Conservation (phyloP, 2,113 vertebrate genomes). For the Planiliza haematocheilus region DNA sequence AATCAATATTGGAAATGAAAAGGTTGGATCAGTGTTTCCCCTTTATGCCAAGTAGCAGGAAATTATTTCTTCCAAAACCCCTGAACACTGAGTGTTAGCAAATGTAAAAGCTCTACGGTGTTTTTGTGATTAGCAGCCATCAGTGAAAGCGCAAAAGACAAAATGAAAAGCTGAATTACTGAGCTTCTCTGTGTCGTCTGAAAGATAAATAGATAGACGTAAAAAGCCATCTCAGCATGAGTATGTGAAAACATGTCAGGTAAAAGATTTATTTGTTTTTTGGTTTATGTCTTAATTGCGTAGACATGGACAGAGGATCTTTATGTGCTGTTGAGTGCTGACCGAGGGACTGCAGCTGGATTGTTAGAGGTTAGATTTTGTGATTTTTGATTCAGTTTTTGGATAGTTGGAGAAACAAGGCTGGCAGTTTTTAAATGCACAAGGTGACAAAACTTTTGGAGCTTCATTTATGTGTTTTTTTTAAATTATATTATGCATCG, state of each 20-base stretch:
- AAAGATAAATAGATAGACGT: background rate
- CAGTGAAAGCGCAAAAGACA: too few relatives aligned
- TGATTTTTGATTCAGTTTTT: too few relatives aligned
- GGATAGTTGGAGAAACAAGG: background rate
- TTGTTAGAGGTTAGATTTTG: background rate
- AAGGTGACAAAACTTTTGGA: background rate
- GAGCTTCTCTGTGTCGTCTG: background rate
- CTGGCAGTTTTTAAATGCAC: background rate
- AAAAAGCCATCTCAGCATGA: background rate
- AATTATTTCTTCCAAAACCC: background rate
- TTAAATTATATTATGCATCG: background rate
- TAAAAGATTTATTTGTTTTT: background rate
- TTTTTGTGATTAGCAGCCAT: conserved; percentile 3
- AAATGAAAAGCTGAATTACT: too few relatives aligned
- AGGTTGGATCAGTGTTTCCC: background rate
- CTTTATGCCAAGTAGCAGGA: background rate
- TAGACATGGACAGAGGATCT: too few relatives aligned
- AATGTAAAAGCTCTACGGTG: background rate
- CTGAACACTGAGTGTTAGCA: background rate
- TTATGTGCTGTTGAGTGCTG: too few relatives aligned
- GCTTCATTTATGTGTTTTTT: background rate
- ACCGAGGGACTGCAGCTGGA: background rate
- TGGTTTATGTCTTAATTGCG: background rate
- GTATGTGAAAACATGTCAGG: background rate
- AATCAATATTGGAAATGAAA: background rate